These are phyloP conservation scores for Microcebus jonahi DNA, from an alignment of 2,113 vertebrate genomes.

Conservation along the genomic window DNA sequence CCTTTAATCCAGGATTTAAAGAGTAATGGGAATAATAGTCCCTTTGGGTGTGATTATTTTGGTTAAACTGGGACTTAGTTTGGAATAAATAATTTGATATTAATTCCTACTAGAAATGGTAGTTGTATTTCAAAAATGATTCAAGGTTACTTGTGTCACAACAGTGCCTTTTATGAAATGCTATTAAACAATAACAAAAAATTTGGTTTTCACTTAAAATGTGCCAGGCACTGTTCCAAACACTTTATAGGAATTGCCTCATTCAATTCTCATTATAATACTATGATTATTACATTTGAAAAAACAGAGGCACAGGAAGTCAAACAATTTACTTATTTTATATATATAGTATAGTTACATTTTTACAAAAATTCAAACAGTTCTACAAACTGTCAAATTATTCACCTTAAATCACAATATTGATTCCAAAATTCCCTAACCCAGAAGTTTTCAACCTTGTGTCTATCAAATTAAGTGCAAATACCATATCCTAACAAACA, in stretches of 20 bases:
- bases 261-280: neutral
- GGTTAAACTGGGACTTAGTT: neutral
- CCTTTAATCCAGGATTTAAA: neutral
- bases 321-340: neutral
- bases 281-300: neutral
- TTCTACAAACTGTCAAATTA: neutral
- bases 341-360: neutral
- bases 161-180: neutral
- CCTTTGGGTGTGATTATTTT: neutral
- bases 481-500: neutral
- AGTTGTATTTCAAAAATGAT: neutral
- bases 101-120: neutral
- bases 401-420: neutral
- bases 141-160: neutral
- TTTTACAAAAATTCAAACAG: conserved; percentile 25
- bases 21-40: neutral
- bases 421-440: neutral
- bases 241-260: neutral
- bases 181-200: neutral
- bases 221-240: neutral
- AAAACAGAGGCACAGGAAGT: neutral
- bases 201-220: neutral
- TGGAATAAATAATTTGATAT: neutral
- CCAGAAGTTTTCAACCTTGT: neutral
- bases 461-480: neutral